Base-by-base conservation (phyloP, 2,888 invertebrate species). In the Emmelina monodactyla region DNA sequence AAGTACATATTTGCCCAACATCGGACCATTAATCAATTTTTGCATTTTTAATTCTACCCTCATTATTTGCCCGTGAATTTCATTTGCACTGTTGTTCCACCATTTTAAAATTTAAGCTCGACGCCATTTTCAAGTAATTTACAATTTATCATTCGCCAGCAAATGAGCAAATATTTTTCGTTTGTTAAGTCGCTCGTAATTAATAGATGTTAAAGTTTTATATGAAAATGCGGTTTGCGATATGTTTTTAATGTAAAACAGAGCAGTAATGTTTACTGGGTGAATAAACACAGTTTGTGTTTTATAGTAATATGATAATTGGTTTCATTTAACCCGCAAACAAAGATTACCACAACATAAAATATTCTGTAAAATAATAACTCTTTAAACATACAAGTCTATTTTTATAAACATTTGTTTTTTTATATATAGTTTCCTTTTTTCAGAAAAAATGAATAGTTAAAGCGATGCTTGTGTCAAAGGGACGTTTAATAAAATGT, bases 21-120 rank as follows among this genome's bases (percentile, higher is more conserved):
- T 53, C 69, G 65, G 65, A 49, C 64, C 72, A 76, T 79, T 76
- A 78, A 78, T 79, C 72, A 76, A 75, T 73, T 76, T 76, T 68
- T 78, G 78, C 71, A 79, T 76, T 76, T 76, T 76, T 78, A 76
- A 79, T 78, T 65, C 60, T 48, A 53, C 63, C 57, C 75, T 76
- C 75, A 76, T 78, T 78, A 78, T 75, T 76, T 70, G 71, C 58
- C 63, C 43, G 68, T 59, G 65, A 70, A 75, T 67, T 73, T 66
- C 63, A 63, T 65, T 69, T 61, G 55, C 62, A 63, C 57, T 61
- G 70, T 64, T 67, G 68, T 58, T 60, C 51, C 54, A 58, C 58
- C 60, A 60, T 68, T 73, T 71, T 63, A 75, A 70, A 72, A 62
- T 72, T 68, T 64, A 71, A 68, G 58, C 60, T 53, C 51, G 49